phyloP scores from a whole-genome alignment of 2,888 invertebrate genomes.

The Lamellibrachia satsuma region DNA sequence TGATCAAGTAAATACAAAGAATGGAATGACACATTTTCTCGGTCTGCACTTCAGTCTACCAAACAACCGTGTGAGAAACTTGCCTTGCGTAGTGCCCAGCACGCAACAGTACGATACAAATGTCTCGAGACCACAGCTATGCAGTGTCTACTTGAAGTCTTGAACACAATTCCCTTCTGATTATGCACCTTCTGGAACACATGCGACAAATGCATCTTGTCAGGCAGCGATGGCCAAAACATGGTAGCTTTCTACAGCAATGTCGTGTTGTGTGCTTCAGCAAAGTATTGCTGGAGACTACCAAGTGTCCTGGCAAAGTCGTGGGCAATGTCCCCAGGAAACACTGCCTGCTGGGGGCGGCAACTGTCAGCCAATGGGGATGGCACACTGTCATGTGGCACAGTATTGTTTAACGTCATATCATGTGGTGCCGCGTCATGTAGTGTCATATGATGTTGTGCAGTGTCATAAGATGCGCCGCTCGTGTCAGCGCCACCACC shows the following conservation, averaged over 20 bases:
- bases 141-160: not conserved
- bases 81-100: not conserved
- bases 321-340: not conserved
- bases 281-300: not conserved
- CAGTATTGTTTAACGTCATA: not conserved
- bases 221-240: not conserved
- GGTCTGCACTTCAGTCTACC: not conserved
- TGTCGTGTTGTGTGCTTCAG: not conserved
- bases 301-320: not conserved
- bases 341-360: not conserved
- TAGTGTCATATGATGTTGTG: not conserved
- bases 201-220: not conserved
- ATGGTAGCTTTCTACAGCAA: not conserved
- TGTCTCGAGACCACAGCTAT: not conserved
- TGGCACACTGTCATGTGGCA: not conserved
- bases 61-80: not conserved
- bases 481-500: conserved; percentile 4
- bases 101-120: not conserved
- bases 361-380: not conserved
- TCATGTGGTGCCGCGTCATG: not conserved
- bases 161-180: not conserved
- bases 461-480: not conserved
- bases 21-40: not conserved
- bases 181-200: not conserved
- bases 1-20: not conserved